phyloP scores from a whole-genome alignment of 2,113 vertebrate genomes.

The Vireo altiloquus region DNA sequence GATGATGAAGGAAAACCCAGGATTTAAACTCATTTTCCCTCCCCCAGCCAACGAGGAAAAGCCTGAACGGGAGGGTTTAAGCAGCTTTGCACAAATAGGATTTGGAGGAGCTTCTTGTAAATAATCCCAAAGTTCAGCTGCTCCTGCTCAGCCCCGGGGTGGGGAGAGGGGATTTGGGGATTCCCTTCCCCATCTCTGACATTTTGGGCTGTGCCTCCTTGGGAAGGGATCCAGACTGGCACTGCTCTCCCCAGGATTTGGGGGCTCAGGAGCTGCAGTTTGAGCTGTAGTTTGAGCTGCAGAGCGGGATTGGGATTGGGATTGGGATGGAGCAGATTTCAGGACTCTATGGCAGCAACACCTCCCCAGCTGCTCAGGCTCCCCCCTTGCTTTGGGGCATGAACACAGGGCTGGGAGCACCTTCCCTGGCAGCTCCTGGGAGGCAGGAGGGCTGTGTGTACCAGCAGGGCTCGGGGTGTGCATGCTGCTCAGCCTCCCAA shows the following conservation, averaged over 20 bases:
- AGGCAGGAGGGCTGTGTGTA: neutral
- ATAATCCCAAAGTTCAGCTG: neutral
- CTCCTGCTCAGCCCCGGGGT: neutral
- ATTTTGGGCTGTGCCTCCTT: accelerated
- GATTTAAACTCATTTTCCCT: neutral
- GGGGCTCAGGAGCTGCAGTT: neutral
- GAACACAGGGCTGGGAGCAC: neutral
- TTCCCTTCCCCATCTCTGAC: neutral
- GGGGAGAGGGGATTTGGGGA: neutral
- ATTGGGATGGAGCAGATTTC: accelerated
- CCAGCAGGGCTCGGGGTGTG: accelerated
- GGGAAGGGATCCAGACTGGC: neutral
- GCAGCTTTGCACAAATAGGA: conserved; percentile 49
- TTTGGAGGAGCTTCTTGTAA: neutral
- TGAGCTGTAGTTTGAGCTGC: neutral
- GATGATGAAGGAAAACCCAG: neutral
- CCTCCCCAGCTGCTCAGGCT: no score
- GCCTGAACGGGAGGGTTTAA: neutral
- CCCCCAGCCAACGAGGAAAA: neutral
- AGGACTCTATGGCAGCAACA: no score
- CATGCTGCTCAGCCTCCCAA: neutral
- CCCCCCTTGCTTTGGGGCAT: no score
- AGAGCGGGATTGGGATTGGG: neutral
- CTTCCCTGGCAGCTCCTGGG: neutral
- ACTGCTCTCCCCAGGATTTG: neutral